Base-by-base conservation (phyloP, 2,888 invertebrate genomes). In the Meloe dianella region DNA sequence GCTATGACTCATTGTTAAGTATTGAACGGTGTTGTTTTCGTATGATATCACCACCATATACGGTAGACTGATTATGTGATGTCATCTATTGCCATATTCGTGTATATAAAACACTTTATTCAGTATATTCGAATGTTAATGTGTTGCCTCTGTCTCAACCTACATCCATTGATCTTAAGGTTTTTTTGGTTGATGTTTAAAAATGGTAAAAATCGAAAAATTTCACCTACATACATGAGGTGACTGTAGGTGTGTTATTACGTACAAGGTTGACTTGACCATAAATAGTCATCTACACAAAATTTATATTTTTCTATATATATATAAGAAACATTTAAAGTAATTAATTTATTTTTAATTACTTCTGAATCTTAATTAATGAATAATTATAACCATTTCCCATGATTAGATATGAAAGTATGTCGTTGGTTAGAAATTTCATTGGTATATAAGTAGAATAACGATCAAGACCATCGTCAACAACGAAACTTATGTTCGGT, bases 1-100 rank as follows among this genome's bases (percentile, higher is more conserved):
- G 17, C 7, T 54, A 63, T 66, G 66, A 66, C 60, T 66, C 66
- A 66, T 59, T 29, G 35, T 30, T n/a, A 17, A 60, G 24, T 63
- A 60, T 58, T 56, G 64, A 64, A 41, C 64, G 64, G 60, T 57
- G 47, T 22, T 69, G 68, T 63, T 66, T 64, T 67, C 60, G 60
- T 63, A 75, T 78, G 78, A 79, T 77, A 78, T 78, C 77, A 78
- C 75, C 65, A 69, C 79, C 77, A 73, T 78, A 75, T 77, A 77
- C 71, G 78, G 77, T 63, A 69, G 69, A 73, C 66, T 12, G 12
- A 3, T 27, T 27, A 32, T 70, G 68, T 75, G 74, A 77, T 73
- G 75, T 76, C 75, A 75, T 68, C 71, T 65, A 17, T n/a, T 14
- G 30, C 30, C 57, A 22, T 51, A 35, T 35, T 35, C 35, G 14